Evolutionary conservation across 1,140 invertebrate genomes (phyloP), one percentile per base, ranked within the genome.

Genomic region (Subanguina moxae): DNA sequence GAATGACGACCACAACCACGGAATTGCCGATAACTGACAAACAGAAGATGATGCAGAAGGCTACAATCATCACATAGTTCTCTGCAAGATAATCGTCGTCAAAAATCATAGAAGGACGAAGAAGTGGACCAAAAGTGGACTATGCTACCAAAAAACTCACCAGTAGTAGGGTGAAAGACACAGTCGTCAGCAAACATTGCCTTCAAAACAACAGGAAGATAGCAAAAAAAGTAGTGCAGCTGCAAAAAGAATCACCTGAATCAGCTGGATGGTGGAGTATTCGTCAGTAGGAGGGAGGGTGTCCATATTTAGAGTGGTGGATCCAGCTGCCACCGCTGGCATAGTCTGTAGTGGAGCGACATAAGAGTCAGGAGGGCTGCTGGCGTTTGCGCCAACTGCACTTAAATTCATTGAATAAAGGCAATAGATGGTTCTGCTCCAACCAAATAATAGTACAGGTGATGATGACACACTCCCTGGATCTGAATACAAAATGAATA

Each of bases 21-120:
- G 75, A 78, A 65, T 76, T 76, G 1, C 75, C 75, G 28, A 76
- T 56, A 25, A 76, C 75, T 5, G 76, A 78, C 42, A 76, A 69
- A 32, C 62, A 72, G n/a, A 74, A 75, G 30, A 74, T 72, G 28
- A 72, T 61, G 23, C 56, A 69, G 59, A 71, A 71, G 27, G 69
- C 66, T 21, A 68, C 38, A 30, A 76, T 78, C 74, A 76, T 76
- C 7, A 77, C 62, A 65, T 76, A 76, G 62, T 76, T 76, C 28
- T 76, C 71, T n/a, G 48, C 3, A 21, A 25, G 3, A 52, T 38
- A 38, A 38, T 38, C 32, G 11, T 38, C 11, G 32, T 11, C 32
- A 38, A 38, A 38, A 38, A 38, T 11, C 32, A 38, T 11, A 38
- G 32, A 5, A 38, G 3, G 32, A 11, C 32, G 3, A 38, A 38